A percentile compares a stretch with the other conserved stretches of the same genome.
These are phyloP conservation scores for Thunnus albacares DNA, from an alignment of 2,797 vertebrate species.

Conservation along the genomic window DNA sequence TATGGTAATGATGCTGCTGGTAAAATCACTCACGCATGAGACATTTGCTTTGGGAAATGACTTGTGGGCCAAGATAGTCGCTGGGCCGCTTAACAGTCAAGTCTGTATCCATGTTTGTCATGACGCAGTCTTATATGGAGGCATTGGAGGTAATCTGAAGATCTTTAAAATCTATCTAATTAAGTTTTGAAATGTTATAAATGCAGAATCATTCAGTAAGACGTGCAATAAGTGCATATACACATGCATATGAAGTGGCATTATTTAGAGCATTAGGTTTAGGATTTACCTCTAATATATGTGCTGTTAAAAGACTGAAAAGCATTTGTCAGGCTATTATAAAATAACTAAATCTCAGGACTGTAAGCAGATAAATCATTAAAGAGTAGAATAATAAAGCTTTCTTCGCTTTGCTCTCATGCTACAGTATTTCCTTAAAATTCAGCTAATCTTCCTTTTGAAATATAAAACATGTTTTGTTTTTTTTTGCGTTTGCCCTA, in stretches of 20 bases:
- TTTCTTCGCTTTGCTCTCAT: neutral
- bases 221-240: neutral
- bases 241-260: neutral
- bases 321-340: neutral
- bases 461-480: slow-evolving; percentile 7
- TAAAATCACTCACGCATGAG: slow-evolving; percentile 26
- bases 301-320: neutral
- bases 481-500: slow-evolving; percentile 9
- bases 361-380: neutral
- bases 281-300: neutral
- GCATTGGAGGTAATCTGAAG: neutral
- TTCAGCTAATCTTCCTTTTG: slow-evolving; percentile 33
- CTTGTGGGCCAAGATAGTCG: neutral
- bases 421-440: neutral
- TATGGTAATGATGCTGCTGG: slow-evolving; percentile 14
- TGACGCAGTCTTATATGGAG: neutral
- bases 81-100: neutral
- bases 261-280: neutral
- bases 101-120: neutral
- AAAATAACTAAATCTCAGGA: neutral
- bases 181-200: neutral
- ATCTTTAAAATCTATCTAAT: neutral
- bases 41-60: slow-evolving; percentile 32
- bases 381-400: slow-evolving; percentile 12
- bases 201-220: neutral